Percentiles rank a stretch among this genome's conserved stretches.
These are phyloP conservation scores for Cataglyphis albicans DNA, from an alignment of 2,888 invertebrate species.

Conservation along the genomic window DNA sequence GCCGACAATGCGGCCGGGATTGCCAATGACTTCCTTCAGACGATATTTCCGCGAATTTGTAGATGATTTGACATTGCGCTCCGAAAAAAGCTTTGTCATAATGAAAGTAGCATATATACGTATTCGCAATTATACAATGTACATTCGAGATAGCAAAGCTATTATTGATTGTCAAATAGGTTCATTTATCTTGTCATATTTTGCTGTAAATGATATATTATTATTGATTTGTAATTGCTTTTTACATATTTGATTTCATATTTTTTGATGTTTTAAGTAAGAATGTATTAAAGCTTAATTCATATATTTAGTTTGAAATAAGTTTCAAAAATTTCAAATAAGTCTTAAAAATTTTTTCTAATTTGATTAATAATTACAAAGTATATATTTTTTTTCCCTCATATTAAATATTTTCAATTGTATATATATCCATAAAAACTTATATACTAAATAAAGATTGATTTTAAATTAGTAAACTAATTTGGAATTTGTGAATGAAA, in stretches of 20 bases:
- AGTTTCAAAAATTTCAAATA: background rate
- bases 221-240: background rate
- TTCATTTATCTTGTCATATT: background rate
- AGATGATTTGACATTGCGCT: slow-evolving; percentile 43
- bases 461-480: background rate
- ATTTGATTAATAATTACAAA: background rate
- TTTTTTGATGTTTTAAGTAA: background rate
- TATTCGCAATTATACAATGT: no score
- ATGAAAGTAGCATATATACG: background rate
- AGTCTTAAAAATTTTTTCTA: background rate
- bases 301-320: background rate
- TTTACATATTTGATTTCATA: background rate
- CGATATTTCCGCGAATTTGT: slow-evolving; percentile 64
- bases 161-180: background rate
- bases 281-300: background rate
- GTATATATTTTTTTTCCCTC: background rate
- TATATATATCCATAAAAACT: background rate
- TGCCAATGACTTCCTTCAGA: slow-evolving; percentile 73
- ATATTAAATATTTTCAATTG: background rate
- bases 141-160: background rate
- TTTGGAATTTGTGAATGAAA: background rate
- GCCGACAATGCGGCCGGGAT: slow-evolving; percentile 73
- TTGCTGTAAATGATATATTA: background rate
- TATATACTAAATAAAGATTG: background rate
- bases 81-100: slow-evolving; percentile 34